These are phyloP conservation scores for Siniperca chuatsi DNA, from an alignment of 2,113 vertebrate species.

Conservation along the genomic window DNA sequence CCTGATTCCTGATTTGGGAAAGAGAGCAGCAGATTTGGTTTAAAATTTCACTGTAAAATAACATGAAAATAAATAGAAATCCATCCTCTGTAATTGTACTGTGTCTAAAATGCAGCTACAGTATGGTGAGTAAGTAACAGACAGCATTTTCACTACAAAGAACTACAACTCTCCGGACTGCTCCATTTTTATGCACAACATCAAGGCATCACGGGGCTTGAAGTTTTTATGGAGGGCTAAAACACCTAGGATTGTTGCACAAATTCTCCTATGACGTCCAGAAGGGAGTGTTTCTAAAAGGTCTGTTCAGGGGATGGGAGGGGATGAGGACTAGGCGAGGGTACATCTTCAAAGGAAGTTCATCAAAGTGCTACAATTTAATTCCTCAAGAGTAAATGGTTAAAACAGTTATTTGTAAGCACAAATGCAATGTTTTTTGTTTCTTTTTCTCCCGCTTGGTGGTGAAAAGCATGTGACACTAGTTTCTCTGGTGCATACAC, in stretches of 20 bases:
- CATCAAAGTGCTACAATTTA: conserved; percentile 72
- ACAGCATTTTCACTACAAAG: conserved; percentile 47
- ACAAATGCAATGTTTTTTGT: conserved; percentile 56
- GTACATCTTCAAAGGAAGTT: conserved; percentile 74
- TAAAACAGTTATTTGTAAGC: conserved; percentile 67
- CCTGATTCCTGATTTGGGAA: conserved; percentile 89
- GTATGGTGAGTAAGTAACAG: conserved; percentile 10
- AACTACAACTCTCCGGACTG: conserved; percentile 66
- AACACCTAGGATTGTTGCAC: conserved; percentile 68
- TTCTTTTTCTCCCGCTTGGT: conserved; percentile 14
- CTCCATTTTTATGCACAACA: conserved; percentile 65
- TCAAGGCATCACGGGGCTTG: conserved; percentile 57
- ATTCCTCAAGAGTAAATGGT: conserved; percentile 69
- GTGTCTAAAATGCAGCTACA: conserved; percentile 36
- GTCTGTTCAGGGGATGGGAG: conserved; percentile 57
- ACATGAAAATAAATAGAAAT: not conserved
- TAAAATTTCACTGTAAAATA: conserved; percentile 44
- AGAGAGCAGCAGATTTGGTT: conserved; percentile 66
- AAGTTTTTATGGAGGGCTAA: conserved; percentile 67
- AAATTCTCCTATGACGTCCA: conserved; percentile 68
- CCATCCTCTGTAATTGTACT: conserved; percentile 11
- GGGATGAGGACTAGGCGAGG: conserved; percentile 43
- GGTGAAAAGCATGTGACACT: conserved; percentile 29
- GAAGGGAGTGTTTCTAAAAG: conserved; percentile 68
- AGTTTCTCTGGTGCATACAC: conserved; percentile 36